A percentile compares a stretch with the other conserved stretches of the same genome.
Conservation (phyloP, 2,888 invertebrate genomes). For the Creontiades dilutus region DNA sequence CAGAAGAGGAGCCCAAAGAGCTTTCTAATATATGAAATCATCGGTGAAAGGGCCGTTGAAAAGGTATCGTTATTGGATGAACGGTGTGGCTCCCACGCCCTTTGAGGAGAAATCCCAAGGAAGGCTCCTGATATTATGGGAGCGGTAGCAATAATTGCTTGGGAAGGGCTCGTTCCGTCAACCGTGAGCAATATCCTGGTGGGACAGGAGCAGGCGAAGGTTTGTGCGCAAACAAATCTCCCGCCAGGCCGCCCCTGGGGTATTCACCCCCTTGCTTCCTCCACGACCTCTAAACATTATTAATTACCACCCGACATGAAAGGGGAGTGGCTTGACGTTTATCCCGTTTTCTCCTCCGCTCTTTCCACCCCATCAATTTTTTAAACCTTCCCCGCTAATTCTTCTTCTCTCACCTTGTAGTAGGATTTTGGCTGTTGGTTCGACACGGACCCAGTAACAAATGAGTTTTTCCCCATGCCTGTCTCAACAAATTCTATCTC, state of each 20-base stretch:
- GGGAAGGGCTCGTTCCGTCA: slow-evolving; percentile 43
- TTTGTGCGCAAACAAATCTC: slow-evolving; percentile 60
- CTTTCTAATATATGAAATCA: slow-evolving; percentile 43
- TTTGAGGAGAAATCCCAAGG: slow-evolving; percentile 32
- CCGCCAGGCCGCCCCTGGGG: background rate
- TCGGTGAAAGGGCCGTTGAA: slow-evolving; percentile 1
- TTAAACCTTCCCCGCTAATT: slow-evolving; percentile 13
- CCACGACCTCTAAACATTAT: slow-evolving; percentile 48
- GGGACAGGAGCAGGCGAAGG: slow-evolving; percentile 26
- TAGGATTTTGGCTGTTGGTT: background rate
- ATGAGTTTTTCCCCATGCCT: too few relatives aligned
- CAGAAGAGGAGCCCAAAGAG: slow-evolving; percentile 21
- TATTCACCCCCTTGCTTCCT: background rate
- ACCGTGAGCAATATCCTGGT: slow-evolving; percentile 63
- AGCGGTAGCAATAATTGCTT: slow-evolving; percentile 57
- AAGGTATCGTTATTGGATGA: slow-evolving; percentile 50
- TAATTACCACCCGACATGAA: slow-evolving; percentile 62
- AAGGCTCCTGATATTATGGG: slow-evolving; percentile 51
- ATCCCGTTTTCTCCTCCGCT: slow-evolving; percentile 19
- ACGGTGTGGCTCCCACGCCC: background rate
- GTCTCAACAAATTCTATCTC: too few relatives aligned
- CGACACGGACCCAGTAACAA: background rate
- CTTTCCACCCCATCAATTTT: slow-evolving; percentile 16
- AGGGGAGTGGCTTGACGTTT: slow-evolving; percentile 42
- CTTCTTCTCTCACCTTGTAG: slow-evolving; percentile 10